Conservation (phyloP, 64 coral and sea anemone genomes). For the Stichodactyla mertensii region DNA sequence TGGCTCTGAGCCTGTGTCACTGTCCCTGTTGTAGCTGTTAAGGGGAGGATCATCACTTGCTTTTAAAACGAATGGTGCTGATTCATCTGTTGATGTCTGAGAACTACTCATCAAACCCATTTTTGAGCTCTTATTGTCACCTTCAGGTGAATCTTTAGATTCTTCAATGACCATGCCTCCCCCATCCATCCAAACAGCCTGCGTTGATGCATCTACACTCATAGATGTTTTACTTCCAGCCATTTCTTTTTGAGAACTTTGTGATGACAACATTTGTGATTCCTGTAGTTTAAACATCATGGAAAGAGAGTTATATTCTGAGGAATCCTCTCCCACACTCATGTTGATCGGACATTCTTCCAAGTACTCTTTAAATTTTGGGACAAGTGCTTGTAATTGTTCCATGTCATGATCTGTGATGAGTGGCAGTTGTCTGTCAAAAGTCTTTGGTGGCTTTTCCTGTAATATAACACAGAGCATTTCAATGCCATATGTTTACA, state of each 20-base stretch:
- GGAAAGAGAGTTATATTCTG: constrained; percentile 21
- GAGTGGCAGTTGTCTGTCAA: constrained; percentile 67
- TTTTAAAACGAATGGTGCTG: neutral
- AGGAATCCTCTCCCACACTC: constrained; percentile 62
- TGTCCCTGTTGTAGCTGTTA: constrained; percentile 27
- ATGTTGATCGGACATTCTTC: constrained; percentile 51
- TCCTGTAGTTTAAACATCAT: constrained; percentile 17
- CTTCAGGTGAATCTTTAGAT: constrained; percentile 21
- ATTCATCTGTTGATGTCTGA: constrained; percentile 26
- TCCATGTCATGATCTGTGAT: constrained; percentile 73
- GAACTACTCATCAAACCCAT: neutral
- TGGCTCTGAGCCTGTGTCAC: constrained; percentile 58
- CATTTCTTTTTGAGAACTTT: constrained; percentile 5
- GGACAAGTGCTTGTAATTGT: constrained; percentile 44
- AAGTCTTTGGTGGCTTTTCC: constrained; percentile 55
- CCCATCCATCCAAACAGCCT: constrained; percentile 28
- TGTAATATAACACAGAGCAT: neutral
- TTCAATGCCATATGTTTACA: neutral
- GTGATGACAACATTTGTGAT: neutral
- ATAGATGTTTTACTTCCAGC: constrained; percentile 62
- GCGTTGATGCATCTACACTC: constrained; percentile 59
- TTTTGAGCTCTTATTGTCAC: neutral
- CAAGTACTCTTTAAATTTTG: constrained; percentile 51
- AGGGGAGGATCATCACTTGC: constrained; percentile 21
- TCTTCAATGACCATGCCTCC: neutral